These are phyloP conservation scores for Tautogolabrus adspersus DNA, from an alignment of 2,113 vertebrate species.

Conservation along the genomic window DNA sequence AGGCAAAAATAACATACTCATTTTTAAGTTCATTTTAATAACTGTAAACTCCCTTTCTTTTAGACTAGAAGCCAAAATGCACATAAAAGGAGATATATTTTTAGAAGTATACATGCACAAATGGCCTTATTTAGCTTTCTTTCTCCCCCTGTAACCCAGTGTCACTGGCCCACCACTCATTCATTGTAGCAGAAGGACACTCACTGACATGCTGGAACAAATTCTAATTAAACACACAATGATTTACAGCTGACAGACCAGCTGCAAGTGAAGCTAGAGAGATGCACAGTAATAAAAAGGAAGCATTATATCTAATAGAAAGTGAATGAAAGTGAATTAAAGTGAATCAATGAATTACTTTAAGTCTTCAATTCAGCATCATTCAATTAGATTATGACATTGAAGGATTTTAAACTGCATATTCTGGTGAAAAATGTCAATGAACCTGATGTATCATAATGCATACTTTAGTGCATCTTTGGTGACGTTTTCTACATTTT, in stretches of 20 bases:
- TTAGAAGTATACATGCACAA: too few species aligned
- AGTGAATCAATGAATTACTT: neutral
- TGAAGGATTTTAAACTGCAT: too few species aligned
- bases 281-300: neutral
- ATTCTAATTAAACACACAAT: constrained; percentile 55
- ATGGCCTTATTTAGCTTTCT: neutral
- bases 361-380: neutral
- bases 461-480: too few species aligned
- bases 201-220: constrained; percentile 8
- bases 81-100: too few species aligned
- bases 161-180: constrained; percentile 20
- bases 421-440: too few species aligned
- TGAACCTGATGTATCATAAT: too few species aligned
- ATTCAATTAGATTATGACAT: too few species aligned
- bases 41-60: too few species aligned
- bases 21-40: too few species aligned
- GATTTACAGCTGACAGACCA: constrained; percentile 44
- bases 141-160: neutral
- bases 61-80: too few species aligned
- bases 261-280: constrained; percentile 31
- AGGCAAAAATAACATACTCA: too few species aligned
- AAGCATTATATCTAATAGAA: constrained; percentile 8
- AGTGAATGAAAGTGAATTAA: neutral
- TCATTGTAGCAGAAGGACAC: constrained; percentile 13
- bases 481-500: too few species aligned